phyloP scores from a whole-genome alignment of 2,888 invertebrate species.

The Caenorhabditis sinica region DNA sequence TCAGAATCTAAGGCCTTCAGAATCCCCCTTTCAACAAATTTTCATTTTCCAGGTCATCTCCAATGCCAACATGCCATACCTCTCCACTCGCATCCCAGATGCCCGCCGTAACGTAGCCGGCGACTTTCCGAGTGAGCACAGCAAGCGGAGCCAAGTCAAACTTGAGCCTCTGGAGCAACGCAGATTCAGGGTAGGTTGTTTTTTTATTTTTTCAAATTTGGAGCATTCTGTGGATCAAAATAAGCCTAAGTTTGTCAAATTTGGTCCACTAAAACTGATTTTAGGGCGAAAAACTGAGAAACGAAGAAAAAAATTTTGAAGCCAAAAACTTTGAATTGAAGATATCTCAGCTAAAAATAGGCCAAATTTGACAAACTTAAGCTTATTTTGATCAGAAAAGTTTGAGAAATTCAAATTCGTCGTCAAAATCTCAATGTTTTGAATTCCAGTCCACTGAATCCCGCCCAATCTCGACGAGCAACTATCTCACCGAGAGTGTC shows the following conservation, averaged over 20 bases:
- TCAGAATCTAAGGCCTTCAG: too few relatives aligned
- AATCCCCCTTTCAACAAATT: too few relatives aligned
- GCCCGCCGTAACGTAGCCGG: conserved; percentile 74
- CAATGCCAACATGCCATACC: conserved; percentile 80
- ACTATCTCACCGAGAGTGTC: conserved; percentile 82
- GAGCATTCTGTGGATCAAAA: too few relatives aligned
- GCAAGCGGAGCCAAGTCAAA: conserved; percentile 79
- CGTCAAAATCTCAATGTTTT: too few relatives aligned
- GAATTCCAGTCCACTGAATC: conserved; percentile 79
- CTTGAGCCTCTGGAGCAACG: conserved; percentile 83
- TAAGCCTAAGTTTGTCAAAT: too few relatives aligned
- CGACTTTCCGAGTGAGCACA: conserved; percentile 82
- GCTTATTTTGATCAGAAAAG: background rate
- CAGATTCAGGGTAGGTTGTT: conserved; percentile 74
- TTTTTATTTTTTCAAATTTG: background rate
- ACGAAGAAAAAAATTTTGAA: too few relatives aligned
- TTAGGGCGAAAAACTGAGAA: too few relatives aligned
- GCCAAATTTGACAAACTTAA: background rate
- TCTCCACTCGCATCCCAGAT: conserved; percentile 72
- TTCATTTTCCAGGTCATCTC: conserved; percentile 65
- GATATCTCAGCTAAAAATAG: background rate
- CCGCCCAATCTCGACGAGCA: conserved; percentile 81
- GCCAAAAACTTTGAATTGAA: too few relatives aligned
- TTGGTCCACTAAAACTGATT: too few relatives aligned
- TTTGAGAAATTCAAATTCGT: background rate